phyloP scores from a whole-genome alignment of 2,113 vertebrate genomes.

The Cygnus buccinator region DNA sequence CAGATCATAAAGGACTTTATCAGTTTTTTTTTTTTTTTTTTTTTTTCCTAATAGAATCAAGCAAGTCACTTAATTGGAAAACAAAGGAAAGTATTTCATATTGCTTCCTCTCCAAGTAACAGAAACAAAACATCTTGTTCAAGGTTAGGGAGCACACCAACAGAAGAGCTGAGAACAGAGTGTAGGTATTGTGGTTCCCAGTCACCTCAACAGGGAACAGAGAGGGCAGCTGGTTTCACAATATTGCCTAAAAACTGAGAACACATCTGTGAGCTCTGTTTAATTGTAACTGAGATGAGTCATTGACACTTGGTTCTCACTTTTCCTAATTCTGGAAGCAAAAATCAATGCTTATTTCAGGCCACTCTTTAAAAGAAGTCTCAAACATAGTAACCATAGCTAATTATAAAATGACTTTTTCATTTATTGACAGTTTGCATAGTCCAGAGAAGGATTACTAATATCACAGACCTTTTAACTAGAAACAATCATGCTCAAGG shows the following conservation, averaged over 20 bases:
- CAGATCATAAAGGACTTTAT: background rate
- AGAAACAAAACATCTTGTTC: background rate
- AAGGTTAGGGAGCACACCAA: background rate
- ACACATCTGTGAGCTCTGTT: background rate
- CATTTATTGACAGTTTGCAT: conserved; percentile 41
- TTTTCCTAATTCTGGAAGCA: conserved; percentile 9
- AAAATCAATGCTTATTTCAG: background rate
- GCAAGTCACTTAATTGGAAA: background rate
- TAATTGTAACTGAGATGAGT: background rate
- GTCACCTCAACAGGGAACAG: background rate
- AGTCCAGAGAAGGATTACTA: conserved; percentile 30
- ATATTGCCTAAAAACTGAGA: background rate
- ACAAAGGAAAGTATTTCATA: background rate
- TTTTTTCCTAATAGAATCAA: background rate
- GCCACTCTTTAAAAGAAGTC: background rate
- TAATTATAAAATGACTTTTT: conserved; percentile 15
- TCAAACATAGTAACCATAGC: background rate
- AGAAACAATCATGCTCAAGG: conserved; percentile 28
- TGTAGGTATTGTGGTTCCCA: background rate
- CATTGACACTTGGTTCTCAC: background rate
- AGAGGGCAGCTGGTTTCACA: background rate
- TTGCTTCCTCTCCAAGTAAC: background rate
- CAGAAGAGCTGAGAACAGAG: background rate
- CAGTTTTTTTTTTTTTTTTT: background rate
- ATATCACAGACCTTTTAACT: conserved; percentile 49